Base-by-base conservation (phyloP, 92 coral and sea anemone species). In the Parazoanthus swiftii region DNA sequence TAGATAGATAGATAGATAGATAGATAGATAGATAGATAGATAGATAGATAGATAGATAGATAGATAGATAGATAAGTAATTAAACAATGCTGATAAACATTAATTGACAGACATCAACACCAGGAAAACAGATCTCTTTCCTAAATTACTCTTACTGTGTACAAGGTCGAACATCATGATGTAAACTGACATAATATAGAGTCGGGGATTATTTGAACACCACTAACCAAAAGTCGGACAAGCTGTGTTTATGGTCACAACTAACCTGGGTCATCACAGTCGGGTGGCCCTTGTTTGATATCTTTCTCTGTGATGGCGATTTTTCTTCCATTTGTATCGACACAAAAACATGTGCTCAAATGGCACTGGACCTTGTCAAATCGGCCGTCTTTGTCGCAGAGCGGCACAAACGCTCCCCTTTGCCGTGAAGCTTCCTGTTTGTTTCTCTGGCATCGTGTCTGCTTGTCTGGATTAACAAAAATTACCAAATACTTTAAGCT, bases 241-340 rank as follows among this genome's bases (percentile, higher is more conserved):
- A 14, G 6, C 3, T 25, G 37, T 71, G 29, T 25, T 3, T 26
- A 25, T 10, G 7, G 18, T 4, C 74, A 33, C 1, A 71, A 70
- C 92, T 51, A 77, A 95, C 98, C 98, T 88, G 92, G 92, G 84
- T 92, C 89, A 78, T 86, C 76, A 51, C 98, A 95, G 2, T 89
- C 77, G 6, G 98, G 98, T 44, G 38, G 77, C 74, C 94, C 94
- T 68, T 80, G 80, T 9, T 89, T 89, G 74, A 85, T 90, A 26
- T 82, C 87, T 15, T 76, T 88, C 9, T 89, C 90, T 5, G 94
- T 91, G 14, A 91, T 90, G 72, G 92, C 79, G 11, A 93, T 77
- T 86, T 89, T 85, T 63, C 85, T 88, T 0, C 98, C 98, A 26
- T 89, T 86, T 16, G 81, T 88, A 90, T 95, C 90, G 5, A 93